Conservation (phyloP, 2,888 invertebrate species). For the Athetis lepigone region DNA sequence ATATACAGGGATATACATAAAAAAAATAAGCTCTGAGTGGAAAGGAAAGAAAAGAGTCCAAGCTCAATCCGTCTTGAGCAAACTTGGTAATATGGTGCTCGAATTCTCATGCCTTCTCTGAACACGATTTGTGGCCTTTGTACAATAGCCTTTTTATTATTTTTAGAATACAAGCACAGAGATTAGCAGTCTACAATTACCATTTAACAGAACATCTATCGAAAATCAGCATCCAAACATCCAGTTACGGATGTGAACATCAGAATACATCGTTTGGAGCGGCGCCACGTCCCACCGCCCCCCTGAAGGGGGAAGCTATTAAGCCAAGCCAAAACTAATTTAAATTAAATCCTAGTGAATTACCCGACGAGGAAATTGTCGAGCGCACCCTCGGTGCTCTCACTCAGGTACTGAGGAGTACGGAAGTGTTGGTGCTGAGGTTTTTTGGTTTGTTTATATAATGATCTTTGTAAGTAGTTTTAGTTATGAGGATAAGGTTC, state of each 20-base stretch:
- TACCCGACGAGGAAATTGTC: slow-evolving; percentile 91
- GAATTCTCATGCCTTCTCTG: no score
- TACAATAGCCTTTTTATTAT: no score
- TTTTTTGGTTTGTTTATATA: background rate
- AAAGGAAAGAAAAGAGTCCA: no score
- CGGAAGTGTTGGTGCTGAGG: slow-evolving; percentile 61
- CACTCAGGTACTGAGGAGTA: slow-evolving; percentile 75
- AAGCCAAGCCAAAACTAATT: slow-evolving; percentile 96
- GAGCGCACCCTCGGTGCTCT: slow-evolving; percentile 89
- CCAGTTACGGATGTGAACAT: slow-evolving; percentile 56
- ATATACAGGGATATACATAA: no score
- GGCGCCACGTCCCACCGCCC: slow-evolving; percentile 75
- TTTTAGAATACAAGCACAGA: background rate
- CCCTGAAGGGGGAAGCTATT: slow-evolving; percentile 93
- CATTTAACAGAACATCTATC: slow-evolving; percentile 31
- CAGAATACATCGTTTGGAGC: slow-evolving; percentile 81
- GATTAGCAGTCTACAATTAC: background rate
- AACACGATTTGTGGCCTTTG: no score
- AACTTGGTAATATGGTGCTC: no score
- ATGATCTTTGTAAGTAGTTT: background rate
- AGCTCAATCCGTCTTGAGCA: no score
- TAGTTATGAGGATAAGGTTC: background rate
- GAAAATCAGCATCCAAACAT: slow-evolving; percentile 54
- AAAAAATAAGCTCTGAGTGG: no score
- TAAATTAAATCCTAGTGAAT: slow-evolving; percentile 94